Conservation (phyloP, 2,888 invertebrate genomes). For the Entomobrya proxima region DNA sequence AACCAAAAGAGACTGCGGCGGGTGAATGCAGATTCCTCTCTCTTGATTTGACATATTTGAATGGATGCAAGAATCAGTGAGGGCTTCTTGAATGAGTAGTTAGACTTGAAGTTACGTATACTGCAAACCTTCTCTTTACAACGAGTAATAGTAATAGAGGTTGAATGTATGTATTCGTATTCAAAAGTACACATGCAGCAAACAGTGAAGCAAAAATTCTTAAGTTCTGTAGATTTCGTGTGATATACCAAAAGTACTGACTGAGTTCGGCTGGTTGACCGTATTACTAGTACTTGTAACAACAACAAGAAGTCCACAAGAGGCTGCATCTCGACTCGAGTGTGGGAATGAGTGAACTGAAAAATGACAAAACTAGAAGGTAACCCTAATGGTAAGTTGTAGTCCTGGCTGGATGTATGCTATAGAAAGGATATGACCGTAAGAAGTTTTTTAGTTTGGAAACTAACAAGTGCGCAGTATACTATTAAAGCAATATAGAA, state of each 20-base stretch:
- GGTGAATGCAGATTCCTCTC: neutral
- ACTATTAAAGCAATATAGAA: constrained; percentile 12
- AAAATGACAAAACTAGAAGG: constrained; percentile 14
- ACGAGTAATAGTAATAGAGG: too few species aligned
- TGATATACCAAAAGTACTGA: too few species aligned
- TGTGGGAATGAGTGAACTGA: constrained; percentile 15
- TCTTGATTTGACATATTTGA: constrained; percentile 13
- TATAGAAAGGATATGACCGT: neutral
- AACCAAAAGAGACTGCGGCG: constrained; percentile 8
- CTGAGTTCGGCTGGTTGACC: too few species aligned
- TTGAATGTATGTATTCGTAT: too few species aligned
- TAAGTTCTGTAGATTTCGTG: too few species aligned
- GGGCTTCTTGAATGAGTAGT: constrained; percentile 4
- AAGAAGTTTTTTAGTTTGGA: neutral
- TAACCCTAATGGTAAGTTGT: constrained; percentile 5
- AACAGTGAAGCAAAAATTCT: too few species aligned
- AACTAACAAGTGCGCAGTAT: neutral
- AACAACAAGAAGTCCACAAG: constrained; percentile 23
- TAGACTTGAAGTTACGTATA: neutral
- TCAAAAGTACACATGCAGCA: too few species aligned
- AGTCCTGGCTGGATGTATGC: neutral
- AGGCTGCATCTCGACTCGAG: constrained; percentile 3
- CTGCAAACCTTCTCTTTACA: too few species aligned
- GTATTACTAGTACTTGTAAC: constrained; percentile 13
- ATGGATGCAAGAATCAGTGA: constrained; percentile 29